Base-by-base conservation (phyloP, 2,113 vertebrate genomes). In the Leptobrachium leishanense region DNA sequence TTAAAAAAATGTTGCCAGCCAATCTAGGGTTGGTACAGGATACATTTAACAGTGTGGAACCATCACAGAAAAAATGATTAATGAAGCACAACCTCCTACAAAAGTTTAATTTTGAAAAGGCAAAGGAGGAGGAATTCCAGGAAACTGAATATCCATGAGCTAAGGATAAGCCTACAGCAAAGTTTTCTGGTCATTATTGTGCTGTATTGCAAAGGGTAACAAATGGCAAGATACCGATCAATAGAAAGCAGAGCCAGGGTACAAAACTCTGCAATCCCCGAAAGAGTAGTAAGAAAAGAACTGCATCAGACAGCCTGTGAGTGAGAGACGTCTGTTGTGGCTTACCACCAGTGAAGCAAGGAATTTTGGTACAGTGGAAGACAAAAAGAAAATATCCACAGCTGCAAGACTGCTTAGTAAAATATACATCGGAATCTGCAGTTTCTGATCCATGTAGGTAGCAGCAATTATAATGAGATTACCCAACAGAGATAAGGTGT, bases 341-440 rank as follows among this genome's bases (percentile, higher is more conserved):
- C 76, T 50, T 50, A 9, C n/a, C 5, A 31, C 74, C 6, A 44
- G 82, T 41, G 20, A 73, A 57, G n/a, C 67, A 62, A 46, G 79
- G 31, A 42, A 79, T 55, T 41, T 82, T 82, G 9, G 83, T 72
- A 79, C 59, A 5, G 77, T 73, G 1, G 54, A 41, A 12, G 62
- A 41, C 4, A 64, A 73, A 11, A 74, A 10, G 8, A 79, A 63
- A 13, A 84, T 75, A 59, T 84, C 83, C 40, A 79, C 68, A 5
- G 70, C 2, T 6, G 75, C 68, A n/a, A 84, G 43, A 55, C 74
- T 74, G 13, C 59, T 71, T 6, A 84, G 67, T 11, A 84, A 82
- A 57, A 82, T 78, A 50, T 84, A 84, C 81, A 84, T 84, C n/a
- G 83, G 83, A 5, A 50, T 70, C 12, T 79, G 71, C 11, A 75